Conservation (phyloP, 2,888 invertebrate species). For the Melanchra persicariae region DNA sequence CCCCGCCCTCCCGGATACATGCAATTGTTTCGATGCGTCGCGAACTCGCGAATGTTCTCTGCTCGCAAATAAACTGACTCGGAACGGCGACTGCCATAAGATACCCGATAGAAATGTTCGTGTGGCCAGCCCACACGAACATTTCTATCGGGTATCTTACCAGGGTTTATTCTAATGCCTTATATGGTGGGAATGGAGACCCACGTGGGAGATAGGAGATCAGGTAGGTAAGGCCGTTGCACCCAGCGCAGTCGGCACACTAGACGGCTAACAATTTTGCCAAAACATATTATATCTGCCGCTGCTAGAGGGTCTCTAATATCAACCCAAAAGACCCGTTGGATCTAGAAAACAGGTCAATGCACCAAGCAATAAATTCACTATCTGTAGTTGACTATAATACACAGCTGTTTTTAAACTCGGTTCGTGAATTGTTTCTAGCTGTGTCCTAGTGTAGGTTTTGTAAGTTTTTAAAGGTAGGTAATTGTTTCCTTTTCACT, state of each 20-base stretch:
- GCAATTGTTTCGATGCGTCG: conserved; percentile 58
- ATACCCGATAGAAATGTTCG: conserved; percentile 14
- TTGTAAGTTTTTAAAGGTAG: no score
- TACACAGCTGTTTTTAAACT: no score
- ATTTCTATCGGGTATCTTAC: no score
- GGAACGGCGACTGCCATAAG: neutral
- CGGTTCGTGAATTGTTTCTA: no score
- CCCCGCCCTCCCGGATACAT: conserved; percentile 55
- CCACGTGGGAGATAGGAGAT: neutral
- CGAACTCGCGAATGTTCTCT: conserved; percentile 43
- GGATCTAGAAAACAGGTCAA: neutral
- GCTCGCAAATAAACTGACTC: conserved; percentile 15
- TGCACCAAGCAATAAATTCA: neutral
- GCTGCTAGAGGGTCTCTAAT: neutral
- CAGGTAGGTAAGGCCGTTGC: neutral
- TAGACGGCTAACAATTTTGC: neutral
- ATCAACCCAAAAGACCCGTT: no score
- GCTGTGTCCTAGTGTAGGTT: no score
- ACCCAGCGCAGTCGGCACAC: neutral
- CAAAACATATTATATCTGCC: neutral
- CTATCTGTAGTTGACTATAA: neutral
- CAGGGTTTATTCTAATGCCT: neutral
- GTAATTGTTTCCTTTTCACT: no score
- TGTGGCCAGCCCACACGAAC: no score
- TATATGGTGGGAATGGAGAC: neutral